Evolutionary conservation across 2,113 vertebrate species (phyloP).

Genomic region (Myrmophylax atrothorax): DNA sequence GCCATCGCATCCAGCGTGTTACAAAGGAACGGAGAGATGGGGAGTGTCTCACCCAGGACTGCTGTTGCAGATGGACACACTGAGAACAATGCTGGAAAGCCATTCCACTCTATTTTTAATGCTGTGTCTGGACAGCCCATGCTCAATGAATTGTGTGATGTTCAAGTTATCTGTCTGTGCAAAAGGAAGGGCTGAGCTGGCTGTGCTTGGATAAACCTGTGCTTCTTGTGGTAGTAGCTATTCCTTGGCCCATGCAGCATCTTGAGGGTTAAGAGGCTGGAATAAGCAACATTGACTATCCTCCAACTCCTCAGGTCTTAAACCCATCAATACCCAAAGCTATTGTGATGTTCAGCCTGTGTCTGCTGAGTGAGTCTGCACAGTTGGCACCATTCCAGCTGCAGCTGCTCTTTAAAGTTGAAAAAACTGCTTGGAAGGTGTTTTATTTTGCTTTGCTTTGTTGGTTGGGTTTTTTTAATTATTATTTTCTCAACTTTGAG

Average conservation of each 20-base stretch:
- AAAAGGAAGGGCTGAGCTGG: background rate
- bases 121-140: background rate
- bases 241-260: background rate
- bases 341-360: slow-evolving; percentile 30
- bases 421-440: background rate
- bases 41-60: background rate
- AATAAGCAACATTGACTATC: background rate
- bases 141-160: background rate
- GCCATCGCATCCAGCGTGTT: background rate
- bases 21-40: background rate
- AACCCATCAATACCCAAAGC: background rate
- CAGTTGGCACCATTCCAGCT: slow-evolving; percentile 22
- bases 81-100: background rate
- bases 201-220: background rate
- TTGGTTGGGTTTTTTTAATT: too few relatives aligned
- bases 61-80: background rate
- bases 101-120: background rate
- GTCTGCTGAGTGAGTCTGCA: slow-evolving; percentile 32
- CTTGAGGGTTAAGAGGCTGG: slow-evolving; percentile 49
- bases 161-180: background rate
- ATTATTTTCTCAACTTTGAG: slow-evolving; percentile 21
- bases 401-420: slow-evolving; percentile 60
- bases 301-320: slow-evolving; percentile 25
- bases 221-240: background rate
- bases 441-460: background rate